phyloP scores from a whole-genome alignment of 1,140 invertebrate species.

The Ladona fulva region DNA sequence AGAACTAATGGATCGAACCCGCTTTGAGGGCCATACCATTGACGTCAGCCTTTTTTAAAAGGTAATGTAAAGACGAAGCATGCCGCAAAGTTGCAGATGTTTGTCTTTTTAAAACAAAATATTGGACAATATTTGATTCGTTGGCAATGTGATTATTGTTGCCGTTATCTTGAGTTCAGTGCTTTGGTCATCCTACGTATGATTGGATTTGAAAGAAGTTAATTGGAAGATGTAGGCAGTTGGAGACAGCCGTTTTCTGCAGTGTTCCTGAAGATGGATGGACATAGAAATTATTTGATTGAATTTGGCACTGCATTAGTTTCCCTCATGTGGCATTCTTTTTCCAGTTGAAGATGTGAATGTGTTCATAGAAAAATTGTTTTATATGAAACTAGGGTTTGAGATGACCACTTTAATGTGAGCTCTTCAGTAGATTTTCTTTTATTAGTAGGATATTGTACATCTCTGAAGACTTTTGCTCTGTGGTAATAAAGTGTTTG shows the following conservation, averaged over 20 bases:
- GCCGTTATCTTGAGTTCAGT: not conserved
- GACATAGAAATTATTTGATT: not conserved
- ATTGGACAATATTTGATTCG: not conserved
- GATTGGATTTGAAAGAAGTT: not conserved
- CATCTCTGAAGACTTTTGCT: not conserved
- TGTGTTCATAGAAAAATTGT: not conserved
- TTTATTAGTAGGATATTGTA: conserved; percentile 5
- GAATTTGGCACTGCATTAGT: not conserved
- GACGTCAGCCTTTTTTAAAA: conserved; percentile 9
- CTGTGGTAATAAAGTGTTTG: conserved; percentile 5
- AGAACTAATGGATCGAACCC: conserved; percentile 1
- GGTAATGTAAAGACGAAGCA: conserved; percentile 5
- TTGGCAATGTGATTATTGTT: not conserved
- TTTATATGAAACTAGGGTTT: not conserved
- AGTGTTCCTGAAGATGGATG: conserved; percentile 4
- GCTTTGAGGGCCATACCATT: not conserved
- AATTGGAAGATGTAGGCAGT: not conserved
- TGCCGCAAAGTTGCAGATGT: not conserved
- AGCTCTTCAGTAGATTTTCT: not conserved
- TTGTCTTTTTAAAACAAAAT: not conserved
- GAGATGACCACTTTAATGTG: conserved; percentile 7
- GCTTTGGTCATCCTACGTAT: not conserved
- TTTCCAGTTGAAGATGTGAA: conserved; percentile 1
- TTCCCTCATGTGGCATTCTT: not conserved
- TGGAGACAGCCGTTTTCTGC: not conserved